A percentile compares a stretch with the other conserved stretches of the same genome.
phyloP scores from a whole-genome alignment of 1,140 invertebrate species.

The Fopius arisanus region DNA sequence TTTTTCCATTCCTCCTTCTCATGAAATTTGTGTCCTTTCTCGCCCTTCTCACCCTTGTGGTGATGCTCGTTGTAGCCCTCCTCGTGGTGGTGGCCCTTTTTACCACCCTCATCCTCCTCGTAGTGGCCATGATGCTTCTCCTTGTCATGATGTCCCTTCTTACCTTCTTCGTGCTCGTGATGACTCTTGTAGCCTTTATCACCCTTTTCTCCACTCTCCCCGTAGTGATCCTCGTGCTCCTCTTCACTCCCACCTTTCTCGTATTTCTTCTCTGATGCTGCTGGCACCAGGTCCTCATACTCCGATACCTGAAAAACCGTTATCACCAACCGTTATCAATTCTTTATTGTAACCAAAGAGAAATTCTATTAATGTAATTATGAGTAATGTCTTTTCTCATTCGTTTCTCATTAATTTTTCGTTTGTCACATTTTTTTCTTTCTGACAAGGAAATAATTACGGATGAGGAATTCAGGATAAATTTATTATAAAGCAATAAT shows the following conservation, averaged over 20 bases:
- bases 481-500: too few relatives aligned
- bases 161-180: slow-evolving; percentile 57
- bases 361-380: too few relatives aligned
- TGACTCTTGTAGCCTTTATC: slow-evolving; percentile 58
- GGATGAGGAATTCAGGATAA: too few relatives aligned
- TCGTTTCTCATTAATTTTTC: too few relatives aligned
- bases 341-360: too few relatives aligned
- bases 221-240: slow-evolving; percentile 47
- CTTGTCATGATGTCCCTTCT: slow-evolving; percentile 63
- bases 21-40: slow-evolving; percentile 53
- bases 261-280: slow-evolving; percentile 35
- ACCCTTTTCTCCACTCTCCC: slow-evolving; percentile 48
- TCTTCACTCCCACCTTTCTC: slow-evolving; percentile 50
- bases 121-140: slow-evolving; percentile 55
- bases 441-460: too few relatives aligned
- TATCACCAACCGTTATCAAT: too few relatives aligned
- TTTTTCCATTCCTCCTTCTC: slow-evolving; percentile 62
- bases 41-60: slow-evolving; percentile 51
- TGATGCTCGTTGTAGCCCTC: slow-evolving; percentile 56
- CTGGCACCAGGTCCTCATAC: slow-evolving; percentile 15
- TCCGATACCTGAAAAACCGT: too few relatives aligned
- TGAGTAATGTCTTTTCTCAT: too few relatives aligned
- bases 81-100: slow-evolving; percentile 57
- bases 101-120: slow-evolving; percentile 55
- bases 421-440: too few relatives aligned